phyloP scores from a whole-genome alignment of 2,888 invertebrate species.

The Papilio demoleus region DNA sequence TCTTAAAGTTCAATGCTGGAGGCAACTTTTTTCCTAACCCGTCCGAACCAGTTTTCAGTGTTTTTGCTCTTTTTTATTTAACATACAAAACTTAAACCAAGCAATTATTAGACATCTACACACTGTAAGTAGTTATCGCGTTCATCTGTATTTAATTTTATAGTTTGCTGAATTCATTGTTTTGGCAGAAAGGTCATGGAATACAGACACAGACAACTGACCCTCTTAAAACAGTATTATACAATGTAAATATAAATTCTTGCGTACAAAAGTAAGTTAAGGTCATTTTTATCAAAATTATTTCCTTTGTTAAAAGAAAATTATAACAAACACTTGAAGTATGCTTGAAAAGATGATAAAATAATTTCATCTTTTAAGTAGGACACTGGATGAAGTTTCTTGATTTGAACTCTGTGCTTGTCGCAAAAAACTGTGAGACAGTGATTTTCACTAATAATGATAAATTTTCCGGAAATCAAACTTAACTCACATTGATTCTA shows the following conservation, averaged over 20 bases:
- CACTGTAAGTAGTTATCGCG: background rate
- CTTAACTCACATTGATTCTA: background rate
- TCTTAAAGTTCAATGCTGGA: constrained; percentile 66
- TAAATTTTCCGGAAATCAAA: background rate
- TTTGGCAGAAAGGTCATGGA: constrained; percentile 1
- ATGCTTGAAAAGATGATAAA: background rate
- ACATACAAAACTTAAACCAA: constrained; percentile 38
- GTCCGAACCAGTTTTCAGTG: constrained; percentile 67
- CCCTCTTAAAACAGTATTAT: background rate
- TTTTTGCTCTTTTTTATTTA: constrained; percentile 57
- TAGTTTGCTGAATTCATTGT: constrained; percentile 9
- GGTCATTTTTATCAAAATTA: constrained; percentile 9
- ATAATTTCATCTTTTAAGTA: background rate
- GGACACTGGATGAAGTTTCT: background rate
- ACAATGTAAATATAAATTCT: background rate
- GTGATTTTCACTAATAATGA: background rate
- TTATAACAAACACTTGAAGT: background rate
- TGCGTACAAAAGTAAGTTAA: constrained; percentile 17
- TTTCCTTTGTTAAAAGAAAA: constrained; percentile 12
- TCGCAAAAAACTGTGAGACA: background rate
- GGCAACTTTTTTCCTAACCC: constrained; percentile 58
- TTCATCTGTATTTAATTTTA: constrained; percentile 2
- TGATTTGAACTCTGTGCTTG: too few species aligned
- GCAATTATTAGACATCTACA: constrained; percentile 23
- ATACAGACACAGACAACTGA: constrained; percentile 7